These are phyloP conservation scores for Gallinago paraguaiae DNA, from an alignment of 2,113 vertebrate species.

Conservation along the genomic window DNA sequence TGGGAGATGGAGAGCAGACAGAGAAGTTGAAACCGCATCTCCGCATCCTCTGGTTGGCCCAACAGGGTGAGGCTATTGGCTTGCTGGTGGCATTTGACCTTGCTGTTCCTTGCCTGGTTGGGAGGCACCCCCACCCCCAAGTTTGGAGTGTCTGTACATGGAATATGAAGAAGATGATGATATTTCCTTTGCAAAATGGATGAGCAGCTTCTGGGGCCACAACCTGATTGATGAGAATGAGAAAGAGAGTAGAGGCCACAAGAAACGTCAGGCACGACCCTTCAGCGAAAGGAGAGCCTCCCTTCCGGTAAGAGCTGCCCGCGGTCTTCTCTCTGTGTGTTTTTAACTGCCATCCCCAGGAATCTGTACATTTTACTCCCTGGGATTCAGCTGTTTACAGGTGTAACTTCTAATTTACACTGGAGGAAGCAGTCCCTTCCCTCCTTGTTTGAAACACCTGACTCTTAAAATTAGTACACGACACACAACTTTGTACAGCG, in stretches of 20 bases:
- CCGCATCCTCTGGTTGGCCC: not conserved
- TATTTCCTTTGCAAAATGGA: constrained; percentile 95
- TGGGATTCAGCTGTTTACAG: not conserved
- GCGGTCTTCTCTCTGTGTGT: not conserved
- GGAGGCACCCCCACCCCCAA: not conserved
- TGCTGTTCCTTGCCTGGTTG: not conserved
- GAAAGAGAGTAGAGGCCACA: constrained; percentile 77
- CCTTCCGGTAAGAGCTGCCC: constrained; percentile 82
- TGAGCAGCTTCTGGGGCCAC: constrained; percentile 98
- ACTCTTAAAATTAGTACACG: not conserved
- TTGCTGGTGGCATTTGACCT: constrained; percentile 14
- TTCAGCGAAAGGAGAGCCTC: constrained; percentile 82
- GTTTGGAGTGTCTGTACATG: constrained; percentile 71
- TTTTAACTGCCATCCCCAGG: not conserved
- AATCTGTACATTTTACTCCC: not conserved
- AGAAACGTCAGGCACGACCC: constrained; percentile 60
- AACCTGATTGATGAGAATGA: constrained; percentile 72
- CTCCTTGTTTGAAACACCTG: not conserved
- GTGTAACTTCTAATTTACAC: not conserved
- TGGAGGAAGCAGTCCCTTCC: not conserved
- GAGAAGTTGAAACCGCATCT: not conserved
- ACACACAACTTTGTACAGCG: not conserved
- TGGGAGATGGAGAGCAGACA: constrained; percentile 39
- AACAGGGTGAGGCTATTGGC: not conserved
- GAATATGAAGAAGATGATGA: constrained; percentile 92